These are phyloP conservation scores for Melanchra persicariae DNA, from an alignment of 2,888 invertebrate genomes.

Conservation along the genomic window DNA sequence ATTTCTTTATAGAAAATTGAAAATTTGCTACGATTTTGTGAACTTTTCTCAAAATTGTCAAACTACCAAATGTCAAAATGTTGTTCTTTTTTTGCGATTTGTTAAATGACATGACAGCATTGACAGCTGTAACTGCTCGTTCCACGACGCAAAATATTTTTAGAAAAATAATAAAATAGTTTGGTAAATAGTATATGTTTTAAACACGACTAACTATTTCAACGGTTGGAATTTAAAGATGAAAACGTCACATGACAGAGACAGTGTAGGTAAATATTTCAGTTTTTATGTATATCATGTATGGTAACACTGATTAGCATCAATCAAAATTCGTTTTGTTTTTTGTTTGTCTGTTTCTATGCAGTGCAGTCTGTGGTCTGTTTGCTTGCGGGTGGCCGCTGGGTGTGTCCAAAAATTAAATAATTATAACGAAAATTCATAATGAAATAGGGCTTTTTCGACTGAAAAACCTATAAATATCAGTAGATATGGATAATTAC, in stretches of 20 bases:
- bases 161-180: no score
- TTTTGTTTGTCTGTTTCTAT: no score
- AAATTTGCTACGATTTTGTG: slow-evolving; percentile 51
- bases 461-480: slow-evolving; percentile 8
- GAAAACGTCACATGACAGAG: not conserved
- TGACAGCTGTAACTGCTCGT: not conserved
- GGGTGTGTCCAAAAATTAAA: slow-evolving; percentile 66
- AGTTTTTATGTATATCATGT: not conserved
- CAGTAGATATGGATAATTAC: slow-evolving; percentile 38
- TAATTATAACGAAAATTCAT: slow-evolving; percentile 23
- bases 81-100: not conserved
- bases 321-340: slow-evolving; percentile 29
- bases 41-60: slow-evolving; percentile 61
- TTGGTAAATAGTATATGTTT: not conserved
- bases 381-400: slow-evolving; percentile 53
- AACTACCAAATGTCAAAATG: slow-evolving; percentile 53
- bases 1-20: slow-evolving; percentile 34
- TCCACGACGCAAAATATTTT: not conserved
- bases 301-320: slow-evolving; percentile 3
- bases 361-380: no score
- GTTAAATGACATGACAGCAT: no score
- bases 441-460: slow-evolving; percentile 31
- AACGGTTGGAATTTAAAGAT: not conserved
- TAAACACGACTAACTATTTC: not conserved
- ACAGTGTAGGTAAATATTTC: no score